Evolutionary conservation across 2,113 vertebrate genomes (phyloP).

Genomic region (Aleadryas rufinucha): DNA sequence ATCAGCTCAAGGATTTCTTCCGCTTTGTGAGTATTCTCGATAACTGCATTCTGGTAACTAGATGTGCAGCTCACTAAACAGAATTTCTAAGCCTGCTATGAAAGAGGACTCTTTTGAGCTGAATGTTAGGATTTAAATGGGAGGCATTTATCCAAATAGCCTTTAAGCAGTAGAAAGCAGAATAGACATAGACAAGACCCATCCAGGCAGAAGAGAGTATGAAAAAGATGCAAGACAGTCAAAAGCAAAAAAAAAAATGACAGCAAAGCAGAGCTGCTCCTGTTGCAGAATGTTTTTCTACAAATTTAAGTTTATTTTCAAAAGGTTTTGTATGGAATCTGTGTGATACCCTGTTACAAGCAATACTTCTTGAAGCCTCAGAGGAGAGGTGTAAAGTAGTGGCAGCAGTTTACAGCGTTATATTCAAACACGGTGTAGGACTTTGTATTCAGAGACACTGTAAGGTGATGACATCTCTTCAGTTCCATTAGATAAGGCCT

Average conservation of each 20-base stretch:
- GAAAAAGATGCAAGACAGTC: background rate
- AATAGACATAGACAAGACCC: background rate
- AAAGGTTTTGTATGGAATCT: background rate
- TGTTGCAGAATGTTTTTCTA: background rate
- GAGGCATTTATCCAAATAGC: background rate
- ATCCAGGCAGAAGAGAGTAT: background rate
- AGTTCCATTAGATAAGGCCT: constrained; percentile 1
- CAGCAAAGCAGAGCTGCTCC: background rate
- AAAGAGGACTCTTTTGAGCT: background rate
- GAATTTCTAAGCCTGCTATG: background rate
- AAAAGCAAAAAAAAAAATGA: background rate
- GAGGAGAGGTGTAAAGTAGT: background rate
- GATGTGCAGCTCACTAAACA: background rate
- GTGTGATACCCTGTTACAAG: background rate
- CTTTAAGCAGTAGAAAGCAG: background rate
- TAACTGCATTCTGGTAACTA: constrained; percentile 12
- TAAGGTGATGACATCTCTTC: background rate
- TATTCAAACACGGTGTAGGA: background rate
- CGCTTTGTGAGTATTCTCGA: background rate
- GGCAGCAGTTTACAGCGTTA: background rate
- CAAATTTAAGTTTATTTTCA: background rate
- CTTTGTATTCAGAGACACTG: background rate
- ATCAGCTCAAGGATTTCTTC: constrained; percentile 19
- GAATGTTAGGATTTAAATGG: background rate
- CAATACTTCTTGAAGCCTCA: background rate